Conservation (phyloP, 2,797 vertebrate species). For the Acanthurus tractus region DNA sequence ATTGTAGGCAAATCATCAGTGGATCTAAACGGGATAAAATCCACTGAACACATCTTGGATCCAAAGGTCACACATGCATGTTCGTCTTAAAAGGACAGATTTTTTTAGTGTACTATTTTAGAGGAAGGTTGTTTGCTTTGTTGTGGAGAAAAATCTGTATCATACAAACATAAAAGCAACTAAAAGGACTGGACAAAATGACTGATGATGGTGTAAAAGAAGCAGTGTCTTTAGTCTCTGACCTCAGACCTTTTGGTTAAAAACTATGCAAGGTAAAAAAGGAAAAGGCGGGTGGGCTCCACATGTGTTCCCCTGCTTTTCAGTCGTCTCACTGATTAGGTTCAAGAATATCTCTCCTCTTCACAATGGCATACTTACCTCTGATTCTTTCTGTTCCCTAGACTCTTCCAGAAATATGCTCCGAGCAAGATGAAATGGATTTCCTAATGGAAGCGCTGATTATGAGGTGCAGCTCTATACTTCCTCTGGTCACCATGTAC, state of each 20-base stretch:
- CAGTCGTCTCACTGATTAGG: constrained; percentile 48
- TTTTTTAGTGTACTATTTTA: background rate
- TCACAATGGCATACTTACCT: constrained; percentile 17
- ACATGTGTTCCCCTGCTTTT: constrained; percentile 27
- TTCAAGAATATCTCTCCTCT: background rate
- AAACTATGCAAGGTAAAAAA: constrained; percentile 3
- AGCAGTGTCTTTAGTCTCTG: background rate
- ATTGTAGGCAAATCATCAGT: no score
- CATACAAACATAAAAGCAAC: background rate
- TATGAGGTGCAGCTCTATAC: constrained; percentile 87
- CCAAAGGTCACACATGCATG: constrained; percentile 37
- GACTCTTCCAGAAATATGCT: constrained; percentile 96
- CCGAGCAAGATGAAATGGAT: constrained; percentile 94
- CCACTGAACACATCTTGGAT: background rate
- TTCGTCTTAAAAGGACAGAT: constrained; percentile 8
- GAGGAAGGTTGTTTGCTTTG: background rate
- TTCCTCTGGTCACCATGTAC: no score
- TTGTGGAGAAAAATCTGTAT: background rate
- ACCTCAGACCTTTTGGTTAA: background rate
- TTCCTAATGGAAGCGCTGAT: constrained; percentile 96
- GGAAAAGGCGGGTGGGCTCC: background rate
- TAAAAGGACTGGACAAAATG: constrained; percentile 4
- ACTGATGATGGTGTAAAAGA: background rate
- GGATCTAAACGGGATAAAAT: background rate
- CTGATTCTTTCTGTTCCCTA: constrained; percentile 69